Evolutionary conservation across 2,888 invertebrate genomes (phyloP).

Genomic region (Andricus quercusramuli): DNA sequence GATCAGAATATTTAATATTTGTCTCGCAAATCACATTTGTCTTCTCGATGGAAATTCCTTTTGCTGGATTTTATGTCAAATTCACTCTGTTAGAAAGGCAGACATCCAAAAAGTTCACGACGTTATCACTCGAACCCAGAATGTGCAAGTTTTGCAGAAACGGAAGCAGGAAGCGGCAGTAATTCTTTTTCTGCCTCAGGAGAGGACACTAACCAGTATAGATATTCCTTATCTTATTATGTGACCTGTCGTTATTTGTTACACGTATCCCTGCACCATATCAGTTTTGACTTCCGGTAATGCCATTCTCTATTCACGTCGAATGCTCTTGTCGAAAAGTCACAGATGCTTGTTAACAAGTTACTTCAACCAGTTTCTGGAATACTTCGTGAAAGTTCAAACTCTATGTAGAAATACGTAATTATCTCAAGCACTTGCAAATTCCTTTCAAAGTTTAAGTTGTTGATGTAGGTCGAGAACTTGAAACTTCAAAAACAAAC

Average conservation of each 20-base stretch:
- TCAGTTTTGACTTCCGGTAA: slow-evolving; percentile 28
- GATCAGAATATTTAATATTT: background rate
- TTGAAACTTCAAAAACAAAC: background rate
- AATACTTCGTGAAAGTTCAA: slow-evolving; percentile 18
- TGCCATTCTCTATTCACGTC: slow-evolving; percentile 1
- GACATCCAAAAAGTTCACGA: slow-evolving; percentile 36
- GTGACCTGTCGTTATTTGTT: slow-evolving; percentile 35
- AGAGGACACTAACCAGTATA: slow-evolving; percentile 22
- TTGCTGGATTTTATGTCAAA: slow-evolving; percentile 21
- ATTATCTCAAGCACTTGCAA: slow-evolving; percentile 16
- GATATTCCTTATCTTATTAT: slow-evolving; percentile 37
- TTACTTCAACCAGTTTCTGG: slow-evolving; percentile 20
- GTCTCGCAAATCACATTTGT: background rate
- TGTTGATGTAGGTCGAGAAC: background rate
- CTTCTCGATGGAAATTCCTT: slow-evolving; percentile 19
- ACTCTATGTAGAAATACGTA: background rate
- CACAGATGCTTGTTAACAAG: slow-evolving; percentile 32
- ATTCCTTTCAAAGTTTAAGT: background rate
- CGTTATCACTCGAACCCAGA: slow-evolving; percentile 38
- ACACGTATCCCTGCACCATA: slow-evolving; percentile 11
- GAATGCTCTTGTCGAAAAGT: slow-evolving; percentile 17
- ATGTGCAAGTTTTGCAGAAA: slow-evolving; percentile 40
- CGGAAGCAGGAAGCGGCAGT: slow-evolving; percentile 30
- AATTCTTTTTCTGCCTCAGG: slow-evolving; percentile 11
- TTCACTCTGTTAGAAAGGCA: slow-evolving; percentile 26